Evolutionary conservation across 2,888 invertebrate genomes (phyloP).

Genomic region (Agrochola lychnidis): DNA sequence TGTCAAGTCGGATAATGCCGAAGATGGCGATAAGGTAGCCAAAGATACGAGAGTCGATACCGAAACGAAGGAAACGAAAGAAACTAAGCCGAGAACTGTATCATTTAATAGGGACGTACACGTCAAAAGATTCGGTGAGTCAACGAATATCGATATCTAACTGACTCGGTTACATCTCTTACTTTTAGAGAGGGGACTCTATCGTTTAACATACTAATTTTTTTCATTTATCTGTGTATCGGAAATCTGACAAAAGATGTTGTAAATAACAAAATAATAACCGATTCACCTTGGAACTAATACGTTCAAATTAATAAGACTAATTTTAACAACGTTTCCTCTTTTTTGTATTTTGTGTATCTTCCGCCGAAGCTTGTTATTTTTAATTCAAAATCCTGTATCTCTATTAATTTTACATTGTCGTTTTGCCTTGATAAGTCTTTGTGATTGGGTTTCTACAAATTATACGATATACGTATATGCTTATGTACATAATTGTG

Average conservation of each 20-base stretch:
- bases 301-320: slow-evolving; percentile 64
- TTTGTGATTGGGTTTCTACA: slow-evolving; percentile 14
- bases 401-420: slow-evolving; percentile 33
- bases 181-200: slow-evolving; percentile 37
- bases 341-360: slow-evolving; percentile 54
- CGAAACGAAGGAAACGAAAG: slow-evolving; percentile 87
- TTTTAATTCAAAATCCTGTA: slow-evolving; percentile 31
- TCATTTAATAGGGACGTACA: slow-evolving; percentile 97
- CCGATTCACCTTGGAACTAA: slow-evolving; percentile 65
- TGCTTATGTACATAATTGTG: slow-evolving; percentile 6
- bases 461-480: not conserved
- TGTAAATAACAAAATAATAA: slow-evolving; percentile 67
- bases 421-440: slow-evolving; percentile 22
- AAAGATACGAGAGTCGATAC: slow-evolving; percentile 75
- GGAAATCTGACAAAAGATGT: slow-evolving; percentile 40
- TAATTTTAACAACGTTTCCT: slow-evolving; percentile 65
- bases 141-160: slow-evolving; percentile 55
- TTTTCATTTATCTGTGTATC: slow-evolving; percentile 45
- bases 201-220: slow-evolving; percentile 61
- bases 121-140: slow-evolving; percentile 97
- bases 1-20: slow-evolving; percentile 83
- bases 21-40: slow-evolving; percentile 85
- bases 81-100: slow-evolving; percentile 92
- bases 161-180: slow-evolving; percentile 51
- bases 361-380: slow-evolving; percentile 57